These are phyloP conservation scores for Tangara arthus DNA, from an alignment of 2,797 vertebrate species.

Conservation along the genomic window DNA sequence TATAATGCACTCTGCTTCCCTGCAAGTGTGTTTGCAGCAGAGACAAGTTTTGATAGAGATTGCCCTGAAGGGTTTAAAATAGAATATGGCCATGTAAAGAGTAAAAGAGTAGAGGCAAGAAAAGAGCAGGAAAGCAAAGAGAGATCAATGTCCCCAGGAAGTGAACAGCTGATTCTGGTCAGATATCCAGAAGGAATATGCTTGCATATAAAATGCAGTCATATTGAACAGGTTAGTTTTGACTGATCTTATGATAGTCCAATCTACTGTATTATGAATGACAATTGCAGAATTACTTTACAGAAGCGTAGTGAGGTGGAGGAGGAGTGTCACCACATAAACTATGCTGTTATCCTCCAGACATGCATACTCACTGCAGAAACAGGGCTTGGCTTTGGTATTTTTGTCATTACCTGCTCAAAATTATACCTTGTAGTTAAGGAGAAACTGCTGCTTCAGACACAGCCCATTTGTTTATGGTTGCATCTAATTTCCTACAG, in stretches of 20 bases:
- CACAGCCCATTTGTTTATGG: neutral
- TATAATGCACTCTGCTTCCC: neutral
- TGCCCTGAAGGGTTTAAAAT: neutral
- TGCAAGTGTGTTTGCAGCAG: neutral
- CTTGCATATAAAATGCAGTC: conserved; percentile 47
- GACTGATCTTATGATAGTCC: conserved; percentile 28
- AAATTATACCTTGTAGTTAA: neutral
- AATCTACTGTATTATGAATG: conserved; percentile 9
- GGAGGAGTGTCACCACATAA: neutral
- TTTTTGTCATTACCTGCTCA: neutral
- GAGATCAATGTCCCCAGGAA: conserved; percentile 33
- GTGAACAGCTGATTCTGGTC: conserved; percentile 44
- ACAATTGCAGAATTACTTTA: conserved; percentile 41
- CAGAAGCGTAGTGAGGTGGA: neutral
- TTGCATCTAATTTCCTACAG: neutral
- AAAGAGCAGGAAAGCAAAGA: neutral
- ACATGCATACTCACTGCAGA: neutral
- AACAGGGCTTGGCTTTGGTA: neutral
- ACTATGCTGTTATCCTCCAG: neutral
- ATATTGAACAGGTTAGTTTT: conserved; percentile 46
- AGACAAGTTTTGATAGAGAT: neutral
- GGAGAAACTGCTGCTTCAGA: neutral
- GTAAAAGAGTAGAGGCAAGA: neutral
- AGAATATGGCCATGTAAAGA: neutral
- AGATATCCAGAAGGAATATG: conserved; percentile 52